Evolutionary conservation across 1,140 invertebrate species (phyloP).

Genomic region (Meteorus sp.): DNA sequence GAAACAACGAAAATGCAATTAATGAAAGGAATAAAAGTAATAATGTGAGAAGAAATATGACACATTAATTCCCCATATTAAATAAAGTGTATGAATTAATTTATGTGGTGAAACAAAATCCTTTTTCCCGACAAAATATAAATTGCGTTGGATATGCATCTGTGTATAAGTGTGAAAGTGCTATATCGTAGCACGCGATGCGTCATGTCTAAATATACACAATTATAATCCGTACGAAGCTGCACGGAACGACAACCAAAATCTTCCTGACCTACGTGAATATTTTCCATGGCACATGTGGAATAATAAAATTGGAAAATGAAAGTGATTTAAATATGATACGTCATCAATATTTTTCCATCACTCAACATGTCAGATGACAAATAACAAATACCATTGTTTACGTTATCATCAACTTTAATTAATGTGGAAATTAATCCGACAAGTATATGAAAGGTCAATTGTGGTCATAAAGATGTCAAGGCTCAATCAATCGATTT

Average conservation of each 20-base stretch:
- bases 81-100: background rate
- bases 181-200: background rate
- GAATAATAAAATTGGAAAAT: no score
- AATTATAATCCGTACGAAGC: background rate
- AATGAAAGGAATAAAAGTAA: no score
- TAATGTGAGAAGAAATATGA: no score
- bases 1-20: no score
- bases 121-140: background rate
- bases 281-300: background rate
- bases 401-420: background rate
- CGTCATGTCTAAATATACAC: slow-evolving; percentile 40
- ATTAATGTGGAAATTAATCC: slow-evolving; percentile 23
- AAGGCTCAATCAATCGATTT: slow-evolving; percentile 17
- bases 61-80: no score
- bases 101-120: background rate
- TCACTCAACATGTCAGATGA: no score
- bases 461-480: slow-evolving; percentile 11
- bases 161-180: background rate
- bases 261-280: slow-evolving; percentile 9
- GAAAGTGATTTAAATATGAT: no score
- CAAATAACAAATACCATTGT: background rate
- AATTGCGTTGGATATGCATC: background rate
- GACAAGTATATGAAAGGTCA: slow-evolving; percentile 18
- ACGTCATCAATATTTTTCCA: no score
- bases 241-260: background rate